phyloP scores from a whole-genome alignment of 2,113 vertebrate genomes.

The Pyxicephalus adspersus region DNA sequence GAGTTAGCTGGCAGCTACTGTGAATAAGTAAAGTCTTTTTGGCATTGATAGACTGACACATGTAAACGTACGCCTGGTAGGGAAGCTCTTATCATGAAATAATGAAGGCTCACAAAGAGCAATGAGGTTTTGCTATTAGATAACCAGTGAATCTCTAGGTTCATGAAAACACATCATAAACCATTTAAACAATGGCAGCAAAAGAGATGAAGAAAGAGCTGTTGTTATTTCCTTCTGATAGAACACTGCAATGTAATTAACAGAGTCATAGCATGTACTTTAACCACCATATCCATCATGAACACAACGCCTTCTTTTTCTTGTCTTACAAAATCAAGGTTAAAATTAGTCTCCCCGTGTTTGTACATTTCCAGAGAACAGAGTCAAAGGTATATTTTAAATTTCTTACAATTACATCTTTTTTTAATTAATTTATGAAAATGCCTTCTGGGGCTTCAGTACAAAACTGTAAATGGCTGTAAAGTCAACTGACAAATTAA shows the following conservation, averaged over 20 bases:
- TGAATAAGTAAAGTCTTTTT: conserved; percentile 47
- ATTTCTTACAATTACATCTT: no score
- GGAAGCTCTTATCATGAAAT: conserved; percentile 41
- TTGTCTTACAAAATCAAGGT: neutral
- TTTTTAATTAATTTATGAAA: no score
- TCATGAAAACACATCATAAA: conserved; percentile 37
- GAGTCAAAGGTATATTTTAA: no score
- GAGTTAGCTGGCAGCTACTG: conserved; percentile 37
- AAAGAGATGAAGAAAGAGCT: neutral
- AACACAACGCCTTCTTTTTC: neutral
- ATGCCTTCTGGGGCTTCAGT: no score
- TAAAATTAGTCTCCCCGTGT: neutral
- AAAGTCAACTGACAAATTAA: no score
- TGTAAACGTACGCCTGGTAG: conserved; percentile 28
- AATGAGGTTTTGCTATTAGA: conserved; percentile 28
- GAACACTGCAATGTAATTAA: conserved; percentile 13
- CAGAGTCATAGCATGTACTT: neutral
- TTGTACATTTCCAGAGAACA: neutral
- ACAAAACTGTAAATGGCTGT: no score
- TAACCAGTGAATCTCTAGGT: conserved; percentile 21
- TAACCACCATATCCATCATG: neutral
- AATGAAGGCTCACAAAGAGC: conserved; percentile 23
- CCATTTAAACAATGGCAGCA: neutral
- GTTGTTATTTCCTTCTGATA: neutral
- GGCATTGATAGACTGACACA: conserved; percentile 44